phyloP scores from a whole-genome alignment of 2,113 vertebrate genomes.

The Thamnophis sirtalis region DNA sequence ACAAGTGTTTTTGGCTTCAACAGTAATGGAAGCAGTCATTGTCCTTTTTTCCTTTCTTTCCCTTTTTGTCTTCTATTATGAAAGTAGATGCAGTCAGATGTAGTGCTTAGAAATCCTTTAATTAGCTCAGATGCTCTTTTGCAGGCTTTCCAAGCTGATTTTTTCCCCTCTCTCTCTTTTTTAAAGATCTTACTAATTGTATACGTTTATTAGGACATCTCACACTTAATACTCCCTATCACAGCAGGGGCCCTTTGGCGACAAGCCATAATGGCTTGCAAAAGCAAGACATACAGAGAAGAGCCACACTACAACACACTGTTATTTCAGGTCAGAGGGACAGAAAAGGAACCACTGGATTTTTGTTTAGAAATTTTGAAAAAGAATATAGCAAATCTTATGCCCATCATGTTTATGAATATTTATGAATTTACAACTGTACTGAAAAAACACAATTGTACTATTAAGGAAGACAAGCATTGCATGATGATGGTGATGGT shows the following conservation, averaged over 20 bases:
- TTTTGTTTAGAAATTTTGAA: slow-evolving; percentile 9
- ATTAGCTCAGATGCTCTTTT: slow-evolving; percentile 53
- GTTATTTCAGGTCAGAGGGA: slow-evolving; percentile 40
- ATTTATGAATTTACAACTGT: slow-evolving; percentile 35
- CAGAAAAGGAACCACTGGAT: slow-evolving; percentile 1
- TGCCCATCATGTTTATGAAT: slow-evolving; percentile 10
- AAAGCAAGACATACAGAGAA: slow-evolving; percentile 13
- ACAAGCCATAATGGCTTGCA: slow-evolving; percentile 12
- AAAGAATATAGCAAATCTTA: slow-evolving; percentile 35
- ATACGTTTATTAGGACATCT: slow-evolving; percentile 41
- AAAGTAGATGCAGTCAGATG: slow-evolving; percentile 42
- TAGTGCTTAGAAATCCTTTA: slow-evolving; percentile 49
- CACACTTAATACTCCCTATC: slow-evolving; percentile 23
- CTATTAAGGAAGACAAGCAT: slow-evolving; percentile 70
- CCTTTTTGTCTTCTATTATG: not conserved
- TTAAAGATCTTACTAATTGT: slow-evolving; percentile 45
- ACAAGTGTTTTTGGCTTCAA: slow-evolving; percentile 49
- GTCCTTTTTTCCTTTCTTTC: slow-evolving; percentile 17
- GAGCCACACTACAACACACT: slow-evolving; percentile 26
- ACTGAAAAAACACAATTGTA: slow-evolving; percentile 41
- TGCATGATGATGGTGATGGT: slow-evolving; percentile 68
- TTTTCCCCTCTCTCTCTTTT: slow-evolving; percentile 36
- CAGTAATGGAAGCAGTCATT: slow-evolving; percentile 38
- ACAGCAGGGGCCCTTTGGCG: slow-evolving; percentile 16
- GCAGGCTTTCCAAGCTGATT: slow-evolving; percentile 47